Percentiles rank a stretch among this genome's conserved stretches.
Conservation (phyloP, 1,140 invertebrate genomes). For the Heliconius hermathena region DNA sequence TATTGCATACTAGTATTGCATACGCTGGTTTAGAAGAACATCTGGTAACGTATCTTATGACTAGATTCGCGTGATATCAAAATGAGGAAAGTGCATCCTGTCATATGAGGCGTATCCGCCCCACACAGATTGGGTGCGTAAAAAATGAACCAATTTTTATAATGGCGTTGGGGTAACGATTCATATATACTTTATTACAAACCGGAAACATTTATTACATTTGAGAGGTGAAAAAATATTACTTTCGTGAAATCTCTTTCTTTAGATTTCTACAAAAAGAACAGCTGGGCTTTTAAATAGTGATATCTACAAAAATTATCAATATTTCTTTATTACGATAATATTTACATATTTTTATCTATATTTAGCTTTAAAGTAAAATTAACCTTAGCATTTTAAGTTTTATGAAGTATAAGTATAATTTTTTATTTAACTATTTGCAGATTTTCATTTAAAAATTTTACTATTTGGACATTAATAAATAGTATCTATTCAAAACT, state of each 20-base stretch:
- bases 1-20: no score
- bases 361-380: background rate
- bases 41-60: slow-evolving; percentile 65
- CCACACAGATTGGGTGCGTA: slow-evolving; percentile 65
- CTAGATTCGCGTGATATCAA: slow-evolving; percentile 66
- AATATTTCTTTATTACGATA: background rate
- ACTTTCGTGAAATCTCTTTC: slow-evolving; percentile 52
- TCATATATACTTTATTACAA: slow-evolving; percentile 71
- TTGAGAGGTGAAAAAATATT: slow-evolving; percentile 56
- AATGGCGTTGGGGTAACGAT: slow-evolving; percentile 68
- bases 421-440: background rate
- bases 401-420: background rate
- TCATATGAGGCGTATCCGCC: slow-evolving; percentile 78
- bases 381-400: background rate
- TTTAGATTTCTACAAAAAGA: slow-evolving; percentile 7
- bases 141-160: slow-evolving; percentile 79
- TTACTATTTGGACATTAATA: background rate
- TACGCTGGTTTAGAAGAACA: slow-evolving; percentile 40
- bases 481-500: slow-evolving; percentile 29
- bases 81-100: slow-evolving; percentile 72
- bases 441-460: background rate
- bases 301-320: background rate
- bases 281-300: background rate
- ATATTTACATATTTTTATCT: background rate
- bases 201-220: slow-evolving; percentile 78